Evolutionary conservation across 2,113 vertebrate species (phyloP).

Genomic region (Cavia porcellus): DNA sequence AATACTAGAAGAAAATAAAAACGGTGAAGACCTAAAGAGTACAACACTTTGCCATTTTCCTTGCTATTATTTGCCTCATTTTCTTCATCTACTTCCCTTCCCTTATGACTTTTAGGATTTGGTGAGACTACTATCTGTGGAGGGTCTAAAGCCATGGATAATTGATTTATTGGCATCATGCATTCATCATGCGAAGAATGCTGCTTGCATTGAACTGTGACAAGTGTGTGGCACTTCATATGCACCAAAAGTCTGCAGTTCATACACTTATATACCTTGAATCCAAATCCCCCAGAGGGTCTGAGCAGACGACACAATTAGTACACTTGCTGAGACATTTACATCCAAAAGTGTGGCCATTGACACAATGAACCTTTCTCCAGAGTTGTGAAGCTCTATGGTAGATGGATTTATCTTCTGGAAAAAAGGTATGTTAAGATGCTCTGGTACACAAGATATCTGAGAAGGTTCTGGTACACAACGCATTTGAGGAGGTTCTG

Average conservation of each 20-base stretch:
- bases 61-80: neutral
- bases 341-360: neutral
- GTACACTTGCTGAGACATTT: neutral
- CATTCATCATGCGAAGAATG: neutral
- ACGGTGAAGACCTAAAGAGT: neutral
- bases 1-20: neutral
- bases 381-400: neutral
- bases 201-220: neutral
- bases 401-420: neutral
- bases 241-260: too few species aligned
- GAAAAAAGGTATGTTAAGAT: too few species aligned
- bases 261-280: neutral
- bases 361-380: neutral
- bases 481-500: too few species aligned
- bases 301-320: neutral
- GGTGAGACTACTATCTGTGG: too few species aligned
- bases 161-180: neutral
- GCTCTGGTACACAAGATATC: too few species aligned
- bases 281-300: neutral
- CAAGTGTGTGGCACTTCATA: too few species aligned
- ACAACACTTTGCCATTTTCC: neutral
- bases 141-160: neutral
- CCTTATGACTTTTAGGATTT: neutral
- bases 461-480: too few species aligned
- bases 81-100: too few species aligned